A percentile compares a stretch with the other conserved stretches of the same genome.
These are phyloP conservation scores for Pollicipes pollicipes DNA, from an alignment of 1,140 invertebrate species.

Conservation along the genomic window DNA sequence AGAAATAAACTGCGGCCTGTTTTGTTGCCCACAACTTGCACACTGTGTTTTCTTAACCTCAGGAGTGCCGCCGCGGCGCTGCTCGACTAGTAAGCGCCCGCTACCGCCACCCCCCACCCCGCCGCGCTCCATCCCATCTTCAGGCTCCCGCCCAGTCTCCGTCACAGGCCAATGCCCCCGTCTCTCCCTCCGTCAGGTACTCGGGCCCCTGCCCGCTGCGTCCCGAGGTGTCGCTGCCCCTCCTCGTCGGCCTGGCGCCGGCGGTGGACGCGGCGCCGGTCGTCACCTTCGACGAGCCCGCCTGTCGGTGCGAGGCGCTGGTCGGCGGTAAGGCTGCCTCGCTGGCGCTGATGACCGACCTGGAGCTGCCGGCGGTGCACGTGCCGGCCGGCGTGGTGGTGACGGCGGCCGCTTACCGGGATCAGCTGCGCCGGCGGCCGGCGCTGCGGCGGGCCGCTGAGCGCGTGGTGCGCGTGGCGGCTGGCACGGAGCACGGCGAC, in stretches of 20 bases:
- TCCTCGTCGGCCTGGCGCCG: neutral
- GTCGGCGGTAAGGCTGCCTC: conserved; percentile 55
- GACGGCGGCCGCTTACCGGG: conserved; percentile 35
- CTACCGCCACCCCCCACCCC: too few species aligned
- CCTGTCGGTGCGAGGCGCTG: conserved; percentile 29
- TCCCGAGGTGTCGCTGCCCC: neutral
- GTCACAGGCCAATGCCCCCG: too few species aligned
- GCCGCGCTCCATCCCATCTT: too few species aligned
- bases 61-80: too few species aligned
- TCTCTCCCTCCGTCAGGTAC: neutral
- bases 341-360: conserved; percentile 37
- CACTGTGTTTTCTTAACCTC: too few species aligned
- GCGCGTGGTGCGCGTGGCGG: conserved; percentile 21
- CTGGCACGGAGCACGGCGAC: conserved; percentile 17
- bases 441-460: conserved; percentile 18
- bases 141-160: too few species aligned
- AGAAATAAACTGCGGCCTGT: too few species aligned
- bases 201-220: neutral
- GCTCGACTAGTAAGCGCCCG: too few species aligned
- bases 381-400: conserved; percentile 42
- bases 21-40: too few species aligned
- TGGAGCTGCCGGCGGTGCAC: conserved; percentile 27
- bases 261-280: conserved; percentile 15
- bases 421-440: conserved; percentile 28
- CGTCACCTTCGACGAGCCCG: conserved; percentile 28